Conservation (phyloP, 1,140 invertebrate genomes). For the Drosophila carrolli region DNA sequence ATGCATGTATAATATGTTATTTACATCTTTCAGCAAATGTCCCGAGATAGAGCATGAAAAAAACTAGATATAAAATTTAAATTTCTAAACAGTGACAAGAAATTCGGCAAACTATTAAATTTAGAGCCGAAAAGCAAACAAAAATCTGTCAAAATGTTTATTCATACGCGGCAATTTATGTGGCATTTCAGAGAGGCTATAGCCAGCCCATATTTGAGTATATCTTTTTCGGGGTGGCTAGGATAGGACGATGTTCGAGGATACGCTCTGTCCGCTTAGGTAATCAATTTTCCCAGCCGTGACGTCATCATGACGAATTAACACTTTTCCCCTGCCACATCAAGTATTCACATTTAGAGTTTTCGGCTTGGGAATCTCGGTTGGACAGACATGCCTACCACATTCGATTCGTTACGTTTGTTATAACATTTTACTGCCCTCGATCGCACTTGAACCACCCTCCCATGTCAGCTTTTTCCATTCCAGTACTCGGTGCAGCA, state of each 20-base stretch:
- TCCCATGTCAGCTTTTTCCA: not conserved
- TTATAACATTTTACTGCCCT: constrained; percentile 53
- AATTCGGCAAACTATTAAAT: constrained; percentile 61
- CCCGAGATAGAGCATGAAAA: constrained; percentile 32
- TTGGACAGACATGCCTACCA: constrained; percentile 35
- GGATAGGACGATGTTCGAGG: constrained; percentile 28
- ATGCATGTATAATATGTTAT: constrained; percentile 27
- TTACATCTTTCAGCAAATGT: constrained; percentile 15
- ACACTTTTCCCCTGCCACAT: constrained; percentile 48
- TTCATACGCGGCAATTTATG: constrained; percentile 60
- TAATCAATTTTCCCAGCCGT: constrained; percentile 68
- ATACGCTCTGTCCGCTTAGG: constrained; percentile 58
- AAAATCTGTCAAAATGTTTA: constrained; percentile 67
- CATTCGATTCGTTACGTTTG: constrained; percentile 67
- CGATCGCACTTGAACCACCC: not conserved
- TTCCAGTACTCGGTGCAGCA: constrained; percentile 1
- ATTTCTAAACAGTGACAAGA: constrained; percentile 44
- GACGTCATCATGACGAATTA: constrained; percentile 77
- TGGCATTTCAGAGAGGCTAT: constrained; percentile 15
- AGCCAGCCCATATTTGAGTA: constrained; percentile 9
- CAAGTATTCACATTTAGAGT: constrained; percentile 28
- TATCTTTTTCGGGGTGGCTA: constrained; percentile 30
- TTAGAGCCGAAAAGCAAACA: constrained; percentile 49
- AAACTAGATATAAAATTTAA: constrained; percentile 47
- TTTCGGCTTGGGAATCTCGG: constrained; percentile 33